Evolutionary conservation across 2,113 vertebrate species (phyloP).

Genomic region (Cyprinodon variegatus): DNA sequence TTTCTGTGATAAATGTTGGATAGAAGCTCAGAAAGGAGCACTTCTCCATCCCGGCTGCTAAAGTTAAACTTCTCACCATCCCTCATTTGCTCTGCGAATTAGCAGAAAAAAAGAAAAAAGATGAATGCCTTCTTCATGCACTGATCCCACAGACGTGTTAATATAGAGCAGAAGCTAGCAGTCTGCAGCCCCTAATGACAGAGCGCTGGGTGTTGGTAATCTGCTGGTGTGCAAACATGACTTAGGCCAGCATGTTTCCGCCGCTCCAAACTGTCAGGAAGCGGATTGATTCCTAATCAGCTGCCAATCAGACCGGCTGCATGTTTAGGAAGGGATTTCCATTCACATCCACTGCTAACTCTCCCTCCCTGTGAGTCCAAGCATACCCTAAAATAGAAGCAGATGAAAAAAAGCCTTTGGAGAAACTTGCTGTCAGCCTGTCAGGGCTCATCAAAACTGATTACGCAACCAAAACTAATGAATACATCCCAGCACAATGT

Average conservation of each 20-base stretch:
- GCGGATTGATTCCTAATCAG: conserved; percentile 39
- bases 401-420: conserved; percentile 38
- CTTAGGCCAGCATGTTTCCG: not conserved
- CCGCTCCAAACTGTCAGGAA: not conserved
- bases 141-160: not conserved
- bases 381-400: conserved; percentile 26
- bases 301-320: conserved; percentile 9
- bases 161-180: conserved; percentile 24
- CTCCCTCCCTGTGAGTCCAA: conserved; percentile 12
- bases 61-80: conserved; percentile 18
- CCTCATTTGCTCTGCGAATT: not conserved
- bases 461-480: conserved; percentile 35
- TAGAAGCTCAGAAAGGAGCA: conserved; percentile 10
- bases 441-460: conserved; percentile 36
- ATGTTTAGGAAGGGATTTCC: conserved; percentile 15
- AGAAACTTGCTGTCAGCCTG: conserved; percentile 37
- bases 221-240: conserved; percentile 17
- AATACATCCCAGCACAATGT: conserved; percentile 20
- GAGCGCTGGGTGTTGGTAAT: conserved; percentile 19
- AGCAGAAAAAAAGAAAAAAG: not conserved
- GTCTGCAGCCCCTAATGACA: conserved; percentile 16
- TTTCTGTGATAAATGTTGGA: conserved; percentile 14
- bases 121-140: not conserved
- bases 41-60: conserved; percentile 4
- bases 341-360: not conserved